Conservation (phyloP, 2,888 invertebrate species). For the Tiliacea aurago region DNA sequence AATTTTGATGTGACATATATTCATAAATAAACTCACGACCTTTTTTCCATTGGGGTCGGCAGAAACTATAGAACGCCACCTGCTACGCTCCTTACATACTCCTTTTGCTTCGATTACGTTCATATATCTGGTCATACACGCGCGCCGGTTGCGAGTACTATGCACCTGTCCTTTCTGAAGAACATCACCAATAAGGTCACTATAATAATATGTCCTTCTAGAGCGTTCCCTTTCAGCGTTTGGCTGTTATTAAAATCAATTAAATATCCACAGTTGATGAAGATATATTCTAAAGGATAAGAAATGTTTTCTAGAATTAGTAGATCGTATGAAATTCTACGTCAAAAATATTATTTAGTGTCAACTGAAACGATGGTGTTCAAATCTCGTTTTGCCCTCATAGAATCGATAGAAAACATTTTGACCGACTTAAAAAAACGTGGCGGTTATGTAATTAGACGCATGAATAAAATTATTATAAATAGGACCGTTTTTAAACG, state of each 20-base stretch:
- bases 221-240: no score
- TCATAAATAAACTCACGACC: no score
- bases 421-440: not conserved
- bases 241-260: not conserved
- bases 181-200: no score
- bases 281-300: not conserved
- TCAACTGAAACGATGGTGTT: not conserved
- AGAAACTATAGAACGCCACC: no score
- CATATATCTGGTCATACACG: no score
- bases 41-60: no score
- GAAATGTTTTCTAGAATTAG: not conserved
- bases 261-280: no score
- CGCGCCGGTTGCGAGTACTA: no score
- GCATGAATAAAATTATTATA: not conserved
- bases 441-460: not conserved
- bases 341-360: not conserved
- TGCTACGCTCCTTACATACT: no score
- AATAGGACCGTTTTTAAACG: not conserved
- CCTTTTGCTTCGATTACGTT: no score
- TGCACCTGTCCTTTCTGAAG: no score
- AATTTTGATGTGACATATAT: not conserved
- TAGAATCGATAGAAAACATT: not conserved
- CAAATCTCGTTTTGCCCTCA: not conserved
- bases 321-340: not conserved
- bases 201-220: no score